phyloP scores from a whole-genome alignment of 2,113 vertebrate species.

The Crotalus tigris region DNA sequence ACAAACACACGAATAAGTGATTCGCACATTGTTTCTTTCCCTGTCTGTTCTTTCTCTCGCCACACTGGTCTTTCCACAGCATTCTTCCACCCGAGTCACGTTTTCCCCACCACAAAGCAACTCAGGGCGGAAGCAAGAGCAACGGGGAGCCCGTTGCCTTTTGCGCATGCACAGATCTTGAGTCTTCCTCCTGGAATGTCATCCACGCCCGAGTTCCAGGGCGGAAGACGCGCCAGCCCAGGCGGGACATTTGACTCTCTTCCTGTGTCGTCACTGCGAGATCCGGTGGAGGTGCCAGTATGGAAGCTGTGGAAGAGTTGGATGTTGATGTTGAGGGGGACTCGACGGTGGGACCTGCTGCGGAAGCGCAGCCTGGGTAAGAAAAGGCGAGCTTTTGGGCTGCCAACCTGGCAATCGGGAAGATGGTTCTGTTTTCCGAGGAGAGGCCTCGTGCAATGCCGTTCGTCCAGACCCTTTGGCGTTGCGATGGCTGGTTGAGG shows the following conservation, averaged over 20 bases:
- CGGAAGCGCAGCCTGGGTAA: constrained; percentile 58
- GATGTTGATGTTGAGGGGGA: constrained; percentile 94
- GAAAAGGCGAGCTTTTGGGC: background rate
- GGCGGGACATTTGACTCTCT: background rate
- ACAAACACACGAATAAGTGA: background rate
- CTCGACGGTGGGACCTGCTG: constrained; percentile 56
- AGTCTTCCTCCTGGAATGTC: rapidly evolving
- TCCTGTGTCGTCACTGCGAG: background rate
- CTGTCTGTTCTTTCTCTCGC: background rate
- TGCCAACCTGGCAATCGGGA: too few relatives aligned
- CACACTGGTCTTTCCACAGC: background rate
- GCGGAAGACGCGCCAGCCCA: background rate
- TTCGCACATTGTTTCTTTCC: background rate
- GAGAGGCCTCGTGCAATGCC: too few relatives aligned
- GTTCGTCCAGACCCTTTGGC: background rate
- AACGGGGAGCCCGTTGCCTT: too few relatives aligned
- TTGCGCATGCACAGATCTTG: background rate
- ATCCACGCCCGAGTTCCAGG: too few relatives aligned
- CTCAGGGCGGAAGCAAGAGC: background rate
- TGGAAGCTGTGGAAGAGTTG: constrained; percentile 72
- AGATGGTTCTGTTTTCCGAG: background rate
- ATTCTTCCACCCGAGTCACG: rapidly evolving
- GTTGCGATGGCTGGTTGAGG: background rate
- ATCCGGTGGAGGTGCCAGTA: background rate
- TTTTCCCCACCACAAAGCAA: background rate